phyloP scores from a whole-genome alignment of 2,888 invertebrate genomes.

The Drosophila mulleri region DNA sequence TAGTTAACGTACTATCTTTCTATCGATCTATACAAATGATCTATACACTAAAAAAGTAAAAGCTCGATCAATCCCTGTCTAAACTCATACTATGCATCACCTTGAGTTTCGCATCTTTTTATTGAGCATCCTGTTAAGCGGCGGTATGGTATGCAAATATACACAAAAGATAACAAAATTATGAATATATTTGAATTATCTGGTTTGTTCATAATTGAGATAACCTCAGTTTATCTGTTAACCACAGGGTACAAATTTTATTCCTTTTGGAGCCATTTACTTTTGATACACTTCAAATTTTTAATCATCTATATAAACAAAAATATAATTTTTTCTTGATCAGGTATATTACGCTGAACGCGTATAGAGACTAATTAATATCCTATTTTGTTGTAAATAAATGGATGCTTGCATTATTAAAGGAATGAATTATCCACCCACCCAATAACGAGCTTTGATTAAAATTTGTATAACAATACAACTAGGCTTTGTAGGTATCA shows the following conservation, averaged over 20 bases:
- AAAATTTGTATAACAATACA: background rate
- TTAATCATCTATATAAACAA: background rate
- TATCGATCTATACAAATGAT: conserved; percentile 20
- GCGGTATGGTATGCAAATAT: conserved; percentile 37
- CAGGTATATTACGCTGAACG: background rate
- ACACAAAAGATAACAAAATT: conserved; percentile 8
- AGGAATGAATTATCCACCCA: background rate
- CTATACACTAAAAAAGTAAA: conserved; percentile 26
- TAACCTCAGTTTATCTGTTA: background rate
- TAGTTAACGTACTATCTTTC: conserved; percentile 43
- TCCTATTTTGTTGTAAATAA: conserved; percentile 2
- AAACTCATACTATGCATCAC: conserved; percentile 26
- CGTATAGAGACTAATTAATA: background rate
- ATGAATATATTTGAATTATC: conserved; percentile 3
- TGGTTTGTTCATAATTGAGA: background rate
- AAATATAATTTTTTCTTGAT: background rate
- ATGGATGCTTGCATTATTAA: conserved; percentile 3
- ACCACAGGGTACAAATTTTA: conserved; percentile 1
- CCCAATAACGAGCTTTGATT: background rate
- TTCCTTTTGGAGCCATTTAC: background rate
- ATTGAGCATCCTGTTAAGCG: conserved; percentile 34
- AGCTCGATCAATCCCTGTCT: conserved; percentile 18
- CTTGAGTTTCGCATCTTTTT: conserved; percentile 27
- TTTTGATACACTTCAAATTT: conserved; percentile 1
- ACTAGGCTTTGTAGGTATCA: no score